Evolutionary conservation across 2,113 vertebrate species (phyloP).

Genomic region (Salvelinus fontinalis): DNA sequence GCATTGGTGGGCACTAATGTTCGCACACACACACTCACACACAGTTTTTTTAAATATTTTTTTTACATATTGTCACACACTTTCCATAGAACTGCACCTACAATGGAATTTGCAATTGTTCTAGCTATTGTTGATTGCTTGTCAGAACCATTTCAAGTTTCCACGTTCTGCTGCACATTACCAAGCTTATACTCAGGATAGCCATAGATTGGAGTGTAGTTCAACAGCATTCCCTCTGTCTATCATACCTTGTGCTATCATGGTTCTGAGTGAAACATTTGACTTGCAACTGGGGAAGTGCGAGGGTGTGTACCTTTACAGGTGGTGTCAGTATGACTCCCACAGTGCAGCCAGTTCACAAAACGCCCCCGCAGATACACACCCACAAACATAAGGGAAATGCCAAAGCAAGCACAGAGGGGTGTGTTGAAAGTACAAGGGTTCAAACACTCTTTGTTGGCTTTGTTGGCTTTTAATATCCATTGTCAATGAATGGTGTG

Average conservation of each 20-base stretch:
- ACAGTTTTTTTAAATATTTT: neutral
- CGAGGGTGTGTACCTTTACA: conserved; percentile 47
- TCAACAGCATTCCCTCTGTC: conserved; percentile 31
- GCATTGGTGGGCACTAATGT: no score
- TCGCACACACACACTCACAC: no score
- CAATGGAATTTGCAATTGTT: neutral
- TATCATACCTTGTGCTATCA: conserved; percentile 2
- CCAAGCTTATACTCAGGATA: neutral
- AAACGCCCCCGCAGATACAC: conserved; percentile 41
- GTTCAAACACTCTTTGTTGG: conserved; percentile 33
- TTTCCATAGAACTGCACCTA: neutral
- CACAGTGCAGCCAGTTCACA: conserved; percentile 37
- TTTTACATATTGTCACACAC: neutral
- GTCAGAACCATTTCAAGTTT: neutral
- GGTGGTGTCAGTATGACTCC: conserved; percentile 45
- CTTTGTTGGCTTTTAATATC: conserved; percentile 24
- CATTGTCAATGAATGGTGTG: conserved; percentile 13
- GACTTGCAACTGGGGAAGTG: neutral
- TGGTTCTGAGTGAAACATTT: neutral
- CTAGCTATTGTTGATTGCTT: no score
- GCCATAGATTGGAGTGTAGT: neutral
- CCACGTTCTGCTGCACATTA: neutral
- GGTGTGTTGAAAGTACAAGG: conserved; percentile 41
- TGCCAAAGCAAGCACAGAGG: conserved; percentile 43
- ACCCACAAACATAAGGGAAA: conserved; percentile 28